Evolutionary conservation across 2,888 invertebrate genomes (phyloP), one percentile per base, ranked within the genome.

Genomic region (Ommatoiulus sabulosus): DNA sequence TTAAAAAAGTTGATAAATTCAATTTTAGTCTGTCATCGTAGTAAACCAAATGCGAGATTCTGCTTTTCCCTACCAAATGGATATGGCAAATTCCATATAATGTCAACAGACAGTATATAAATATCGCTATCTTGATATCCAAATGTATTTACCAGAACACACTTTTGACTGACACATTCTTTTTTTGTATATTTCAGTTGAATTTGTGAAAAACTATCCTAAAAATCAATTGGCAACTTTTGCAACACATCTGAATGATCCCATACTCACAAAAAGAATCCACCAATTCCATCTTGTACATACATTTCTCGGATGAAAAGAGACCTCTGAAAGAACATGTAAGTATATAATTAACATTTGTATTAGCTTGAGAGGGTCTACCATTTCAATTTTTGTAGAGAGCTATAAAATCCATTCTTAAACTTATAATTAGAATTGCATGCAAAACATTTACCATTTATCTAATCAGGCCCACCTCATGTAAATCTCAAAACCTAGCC

Each of bases 211-310:
- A 17, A n/a, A 57, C 46, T 46, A 46, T 46, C 8, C 46, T 35
- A 35, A 35, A 35, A 35, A 35, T 35, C 35, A 35, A 35, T 35
- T 35, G 2, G 1, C 35, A 35, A 35, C 35, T 35, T 35, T 35
- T 35, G 35, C 35, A 35, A 35, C 35, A 35, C 35, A 84, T 44
- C 87, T n/a, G 35, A n/a, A 43, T 92, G 92, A 91, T 12, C 12
- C 57, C 5, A n/a, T 3, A 35, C 80, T 86, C 91, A 93, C 93
- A 91, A 90, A 91, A 93, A 93, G 90, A 93, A 93, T 57, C 99
- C 99, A 35, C 94, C 92, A 88, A 98, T 93, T 63, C 99, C 99
- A 92, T 98, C 97, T 91, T 97, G 96, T 91, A 93, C 94, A 92
- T 97, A 98, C 90, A 99, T 96, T 91, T 97, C 96, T 87, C 93